Base-by-base conservation (phyloP, 2,797 vertebrate species). In the Euphonia xanthogaster region DNA sequence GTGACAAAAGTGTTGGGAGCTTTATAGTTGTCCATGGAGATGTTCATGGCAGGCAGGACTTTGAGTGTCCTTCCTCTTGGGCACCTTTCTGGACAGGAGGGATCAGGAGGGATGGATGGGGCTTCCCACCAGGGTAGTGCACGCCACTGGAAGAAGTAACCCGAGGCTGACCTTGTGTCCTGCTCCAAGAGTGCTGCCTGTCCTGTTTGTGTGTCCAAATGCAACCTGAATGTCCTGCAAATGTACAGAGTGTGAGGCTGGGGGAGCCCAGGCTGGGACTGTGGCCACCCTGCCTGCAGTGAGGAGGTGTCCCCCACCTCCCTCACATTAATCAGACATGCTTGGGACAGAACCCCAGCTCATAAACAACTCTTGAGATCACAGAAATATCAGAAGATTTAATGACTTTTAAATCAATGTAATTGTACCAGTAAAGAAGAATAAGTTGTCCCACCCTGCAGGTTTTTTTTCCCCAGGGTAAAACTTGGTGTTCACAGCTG, bases 131-230 rank as follows among this genome's bases (percentile, higher is more conserved):
- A 35, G 18, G 3, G 2, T 0, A 2, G n/a, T 25, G 51, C 22
- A 10, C 0, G 1, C 3, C 16, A 2, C 0, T 12, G 40, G 35
- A 63, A 79, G 20, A 14, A 48, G 27, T 14, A 79, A 23, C 40
- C 44, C 2, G 1, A 76, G 48, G 31, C 9, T 85, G 48, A 42
- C 9, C 37, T n/a, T 31, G 1, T 55, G 55, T 66, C 27, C 63
- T 58, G 3, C 40, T 62, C 68, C 1, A 3, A 14, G 14, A 57
- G 21, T 23, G 48, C 18, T 14, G 3, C 27, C 48, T 86, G 88
- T 73, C 11, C 11, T 6, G 23, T 53, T 76, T 63, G n/a, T 67
- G 60, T 47, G 4, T 55, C 50, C 66, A 65, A 81, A 27, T 4
- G 6, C 22, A 51, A 8, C 33, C 11, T 47, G 15, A 91, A 78